A percentile compares a stretch with the other conserved stretches of the same genome.
phyloP scores from a whole-genome alignment of 2,113 vertebrate genomes.

The Benitochromis conjunctus region DNA sequence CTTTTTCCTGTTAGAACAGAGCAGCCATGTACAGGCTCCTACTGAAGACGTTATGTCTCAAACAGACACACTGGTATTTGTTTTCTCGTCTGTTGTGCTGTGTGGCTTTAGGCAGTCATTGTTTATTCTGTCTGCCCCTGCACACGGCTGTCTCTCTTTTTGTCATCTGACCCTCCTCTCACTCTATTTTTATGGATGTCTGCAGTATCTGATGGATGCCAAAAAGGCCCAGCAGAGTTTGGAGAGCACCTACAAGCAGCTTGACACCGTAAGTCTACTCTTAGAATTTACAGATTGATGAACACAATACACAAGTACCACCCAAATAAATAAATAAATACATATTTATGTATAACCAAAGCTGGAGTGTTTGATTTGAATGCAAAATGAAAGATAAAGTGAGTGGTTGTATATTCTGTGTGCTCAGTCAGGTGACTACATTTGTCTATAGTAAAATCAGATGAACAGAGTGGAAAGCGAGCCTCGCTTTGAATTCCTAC shows the following conservation, averaged over 20 bases:
- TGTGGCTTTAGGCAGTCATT: slow-evolving; percentile 42
- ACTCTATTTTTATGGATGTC: slow-evolving; percentile 50
- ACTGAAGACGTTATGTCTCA: slow-evolving; percentile 53
- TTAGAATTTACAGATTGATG: not conserved
- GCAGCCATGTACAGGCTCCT: slow-evolving; percentile 7
- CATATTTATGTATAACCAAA: not conserved
- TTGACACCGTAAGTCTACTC: slow-evolving; percentile 80
- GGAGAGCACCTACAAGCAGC: slow-evolving; percentile 84
- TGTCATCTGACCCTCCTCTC: slow-evolving; percentile 36
- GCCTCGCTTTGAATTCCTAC: not conserved
- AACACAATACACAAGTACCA: not conserved
- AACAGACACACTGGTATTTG: slow-evolving; percentile 53
- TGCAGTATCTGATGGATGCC: slow-evolving; percentile 83
- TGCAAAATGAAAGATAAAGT: not conserved
- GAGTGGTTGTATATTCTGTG: not conserved
- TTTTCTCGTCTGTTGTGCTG: slow-evolving; percentile 43
- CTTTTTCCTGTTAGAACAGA: slow-evolving; percentile 18
- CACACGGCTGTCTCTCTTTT: slow-evolving; percentile 1
- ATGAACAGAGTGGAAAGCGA: not conserved
- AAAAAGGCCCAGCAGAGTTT: slow-evolving; percentile 86
- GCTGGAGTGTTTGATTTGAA: not conserved
- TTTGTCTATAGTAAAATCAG: slow-evolving; percentile 35
- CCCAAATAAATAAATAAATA: not conserved
- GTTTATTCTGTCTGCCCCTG: slow-evolving; percentile 50
- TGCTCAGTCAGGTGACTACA: not conserved